Evolutionary conservation across 2,888 invertebrate species (phyloP), one percentile per base, ranked within the genome.

Genomic region (Pandemis heparana): DNA sequence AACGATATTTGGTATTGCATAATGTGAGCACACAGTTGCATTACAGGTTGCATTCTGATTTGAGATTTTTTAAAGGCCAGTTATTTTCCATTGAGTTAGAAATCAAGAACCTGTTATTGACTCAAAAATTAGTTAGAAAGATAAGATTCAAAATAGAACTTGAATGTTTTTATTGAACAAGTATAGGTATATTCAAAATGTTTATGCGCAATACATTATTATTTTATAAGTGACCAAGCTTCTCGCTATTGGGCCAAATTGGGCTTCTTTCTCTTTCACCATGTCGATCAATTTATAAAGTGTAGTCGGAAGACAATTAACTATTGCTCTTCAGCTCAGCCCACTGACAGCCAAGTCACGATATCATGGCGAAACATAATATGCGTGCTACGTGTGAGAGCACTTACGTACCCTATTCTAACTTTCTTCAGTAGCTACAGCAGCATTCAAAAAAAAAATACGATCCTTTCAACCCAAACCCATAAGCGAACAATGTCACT

Each of bases 301-400:
- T 69, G 12, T 0, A 51, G 53, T 53, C 39, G 39, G 18, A 39
- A 69, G 60, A 51, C 23, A 62, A 43, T 62, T 67, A 16, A 71
- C 66, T 5, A 62, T 46, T 60, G 41, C 65, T 48, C 65, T 39
- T 18, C 60, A 41, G 41, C 60, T 65, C 48, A 56, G 48, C 39
- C 46, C 61, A 39, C 72, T 62, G 67, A 53, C 72, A 72, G 67
- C 41, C 14, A 18, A 67, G 72, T 67, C 72, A 72, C 72, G 72
- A 67, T 56, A 67, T 62, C 23, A 39, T 51, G 51, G 62, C 43
- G 62, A 60, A 65, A 60, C 60, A 65, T 41, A 72, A 39, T 14
- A 72, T 67, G 67, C 66, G 66, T 66, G 53, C 18, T 51, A n/a
- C n/a, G n/a, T 53, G 18, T 53, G 16, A 53, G 53, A 53, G 16